Conservation (phyloP, 2,888 invertebrate species). For the Lepidochitona cinerea region DNA sequence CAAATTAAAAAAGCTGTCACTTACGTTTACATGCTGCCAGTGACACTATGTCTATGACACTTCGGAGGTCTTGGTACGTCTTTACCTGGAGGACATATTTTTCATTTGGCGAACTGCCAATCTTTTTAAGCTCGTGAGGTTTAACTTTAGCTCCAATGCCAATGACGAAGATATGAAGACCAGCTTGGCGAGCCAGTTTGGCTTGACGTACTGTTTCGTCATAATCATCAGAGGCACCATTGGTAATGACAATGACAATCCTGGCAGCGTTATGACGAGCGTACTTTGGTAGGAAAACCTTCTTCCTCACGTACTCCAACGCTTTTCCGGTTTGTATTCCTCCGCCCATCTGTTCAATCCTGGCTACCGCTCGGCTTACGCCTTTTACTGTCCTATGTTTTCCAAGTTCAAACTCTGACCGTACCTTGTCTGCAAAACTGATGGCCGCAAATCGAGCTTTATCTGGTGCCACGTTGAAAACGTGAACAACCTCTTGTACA, state of each 20-base stretch:
- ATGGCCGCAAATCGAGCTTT: constrained; percentile 52
- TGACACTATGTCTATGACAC: neutral
- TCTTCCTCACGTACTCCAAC: constrained; percentile 42
- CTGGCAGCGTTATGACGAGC: constrained; percentile 45
- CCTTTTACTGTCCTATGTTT: constrained; percentile 37
- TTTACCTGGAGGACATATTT: constrained; percentile 50
- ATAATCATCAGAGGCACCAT: constrained; percentile 41
- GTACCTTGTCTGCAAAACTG: constrained; percentile 52
- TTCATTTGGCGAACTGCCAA: constrained; percentile 34
- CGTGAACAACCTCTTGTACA: constrained; percentile 46
- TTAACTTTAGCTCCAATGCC: constrained; percentile 47
- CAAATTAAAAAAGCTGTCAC: no score
- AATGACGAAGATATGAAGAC: constrained; percentile 53
- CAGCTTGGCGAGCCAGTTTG: constrained; percentile 41
- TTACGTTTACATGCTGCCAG: neutral
- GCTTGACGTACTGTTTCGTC: constrained; percentile 48
- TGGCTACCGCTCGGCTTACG: constrained; percentile 39
- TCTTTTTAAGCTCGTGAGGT: constrained; percentile 44
- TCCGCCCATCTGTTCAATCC: constrained; percentile 42
- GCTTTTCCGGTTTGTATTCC: constrained; percentile 17
- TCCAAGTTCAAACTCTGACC: constrained; percentile 43
- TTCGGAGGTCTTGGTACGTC: neutral
- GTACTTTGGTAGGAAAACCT: constrained; percentile 45
- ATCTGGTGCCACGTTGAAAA: constrained; percentile 43
- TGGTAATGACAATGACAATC: constrained; percentile 53